Evolutionary conservation across 2,797 vertebrate species (phyloP).

Genomic region (Anomalospiza imberbis): DNA sequence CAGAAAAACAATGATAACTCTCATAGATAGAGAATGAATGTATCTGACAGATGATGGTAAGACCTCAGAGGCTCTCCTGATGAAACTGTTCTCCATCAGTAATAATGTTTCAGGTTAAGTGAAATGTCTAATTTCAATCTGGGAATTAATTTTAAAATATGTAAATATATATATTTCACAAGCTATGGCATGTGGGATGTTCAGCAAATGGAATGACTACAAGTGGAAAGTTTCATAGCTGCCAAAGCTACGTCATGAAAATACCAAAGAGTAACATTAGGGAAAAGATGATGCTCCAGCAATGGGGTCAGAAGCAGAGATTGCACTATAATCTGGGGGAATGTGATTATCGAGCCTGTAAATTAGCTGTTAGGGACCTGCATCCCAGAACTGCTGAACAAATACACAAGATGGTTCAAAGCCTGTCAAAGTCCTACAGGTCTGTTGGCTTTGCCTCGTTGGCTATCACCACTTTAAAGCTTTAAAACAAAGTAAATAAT

Average conservation of each 20-base stretch:
- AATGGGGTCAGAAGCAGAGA: slow-evolving; percentile 30
- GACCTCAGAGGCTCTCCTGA: slow-evolving; percentile 30
- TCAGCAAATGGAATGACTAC: slow-evolving; percentile 27
- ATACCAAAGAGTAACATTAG: slow-evolving; percentile 72
- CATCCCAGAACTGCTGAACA: slow-evolving; percentile 36
- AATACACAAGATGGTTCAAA: background rate
- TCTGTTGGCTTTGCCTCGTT: background rate
- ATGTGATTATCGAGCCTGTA: background rate
- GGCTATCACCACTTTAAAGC: background rate
- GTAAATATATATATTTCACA: slow-evolving; percentile 32
- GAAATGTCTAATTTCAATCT: slow-evolving; percentile 31
- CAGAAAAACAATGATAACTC: slow-evolving; percentile 1
- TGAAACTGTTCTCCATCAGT: background rate
- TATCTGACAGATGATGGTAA: slow-evolving; percentile 36
- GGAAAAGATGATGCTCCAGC: slow-evolving; percentile 13
- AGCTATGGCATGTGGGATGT: background rate
- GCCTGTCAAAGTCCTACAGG: background rate
- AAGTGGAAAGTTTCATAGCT: slow-evolving; percentile 54
- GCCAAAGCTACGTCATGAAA: slow-evolving; percentile 70
- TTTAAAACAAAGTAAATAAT: slow-evolving; percentile 11
- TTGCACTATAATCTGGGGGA: slow-evolving; percentile 37
- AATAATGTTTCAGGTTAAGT: slow-evolving; percentile 49
- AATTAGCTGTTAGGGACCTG: background rate
- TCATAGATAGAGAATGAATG: slow-evolving; percentile 27
- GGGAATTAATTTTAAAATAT: slow-evolving; percentile 24